These are phyloP conservation scores for Pangasianodon hypophthalmus DNA, from an alignment of 2,113 vertebrate genomes.

Conservation along the genomic window DNA sequence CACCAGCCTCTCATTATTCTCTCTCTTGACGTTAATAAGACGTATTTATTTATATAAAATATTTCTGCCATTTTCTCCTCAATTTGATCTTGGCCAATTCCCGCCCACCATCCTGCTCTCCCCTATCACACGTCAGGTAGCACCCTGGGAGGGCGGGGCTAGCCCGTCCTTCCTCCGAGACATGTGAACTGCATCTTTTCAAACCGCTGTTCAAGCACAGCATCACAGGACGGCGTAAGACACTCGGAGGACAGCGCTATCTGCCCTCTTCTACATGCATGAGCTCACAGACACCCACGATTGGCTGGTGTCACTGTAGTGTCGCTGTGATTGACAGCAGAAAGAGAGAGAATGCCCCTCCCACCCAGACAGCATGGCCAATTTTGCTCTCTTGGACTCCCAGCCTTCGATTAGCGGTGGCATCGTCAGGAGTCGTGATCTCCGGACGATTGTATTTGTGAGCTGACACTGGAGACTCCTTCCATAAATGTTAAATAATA, in stretches of 20 bases:
- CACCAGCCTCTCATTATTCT: not conserved
- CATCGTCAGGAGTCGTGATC: not conserved
- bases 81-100: not conserved
- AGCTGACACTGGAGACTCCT: not conserved
- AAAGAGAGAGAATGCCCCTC: too few species aligned
- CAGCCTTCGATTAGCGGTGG: not conserved
- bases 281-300: not conserved
- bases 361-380: not conserved
- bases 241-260: not conserved
- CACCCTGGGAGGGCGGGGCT: not conserved
- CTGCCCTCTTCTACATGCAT: not conserved
- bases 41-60: too few species aligned
- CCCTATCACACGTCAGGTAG: not conserved
- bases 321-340: not conserved
- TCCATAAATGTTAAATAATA: not conserved
- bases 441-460: too few species aligned
- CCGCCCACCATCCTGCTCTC: not conserved
- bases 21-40: not conserved
- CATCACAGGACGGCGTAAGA: not conserved
- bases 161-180: not conserved
- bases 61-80: not conserved
- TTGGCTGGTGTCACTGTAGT: not conserved
- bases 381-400: not conserved
- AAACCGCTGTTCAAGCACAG: not conserved
- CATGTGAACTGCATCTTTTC: not conserved